Evolutionary conservation across 2,113 vertebrate species (phyloP).

Genomic region (Leptobrachium ailaonicum): DNA sequence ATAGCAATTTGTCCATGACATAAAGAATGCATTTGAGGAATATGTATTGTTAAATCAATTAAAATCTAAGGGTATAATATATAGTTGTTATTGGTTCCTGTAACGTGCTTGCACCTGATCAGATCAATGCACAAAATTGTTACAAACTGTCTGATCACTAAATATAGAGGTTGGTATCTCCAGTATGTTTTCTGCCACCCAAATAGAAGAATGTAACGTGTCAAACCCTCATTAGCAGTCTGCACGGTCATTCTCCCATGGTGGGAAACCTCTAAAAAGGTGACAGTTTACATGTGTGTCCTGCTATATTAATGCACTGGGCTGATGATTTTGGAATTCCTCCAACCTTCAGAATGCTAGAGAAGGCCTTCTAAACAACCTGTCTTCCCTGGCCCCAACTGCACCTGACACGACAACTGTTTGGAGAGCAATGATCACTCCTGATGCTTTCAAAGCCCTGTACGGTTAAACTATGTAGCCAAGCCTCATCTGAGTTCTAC

Average conservation of each 20-base stretch:
- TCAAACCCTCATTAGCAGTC: conserved; percentile 52
- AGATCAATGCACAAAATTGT: not conserved
- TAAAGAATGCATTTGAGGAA: too few species aligned
- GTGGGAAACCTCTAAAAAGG: conserved; percentile 53
- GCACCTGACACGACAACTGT: conserved; percentile 84
- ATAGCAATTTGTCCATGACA: too few species aligned
- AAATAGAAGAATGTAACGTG: conserved; percentile 40
- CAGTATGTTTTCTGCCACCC: conserved; percentile 29
- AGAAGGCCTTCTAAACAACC: conserved; percentile 67
- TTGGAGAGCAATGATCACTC: conserved; percentile 59
- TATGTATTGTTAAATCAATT: too few species aligned
- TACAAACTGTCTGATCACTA: conserved; percentile 2
- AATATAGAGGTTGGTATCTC: conserved; percentile 17
- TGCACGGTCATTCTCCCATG: conserved; percentile 33
- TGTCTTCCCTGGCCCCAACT: conserved; percentile 53
- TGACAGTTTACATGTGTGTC: conserved; percentile 53
- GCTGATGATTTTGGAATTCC: conserved; percentile 58
- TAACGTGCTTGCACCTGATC: too few species aligned
- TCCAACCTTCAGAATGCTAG: conserved; percentile 59
- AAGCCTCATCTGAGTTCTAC: conserved; percentile 56
- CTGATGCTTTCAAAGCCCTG: conserved; percentile 76
- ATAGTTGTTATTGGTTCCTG: too few species aligned
- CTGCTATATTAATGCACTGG: conserved; percentile 45
- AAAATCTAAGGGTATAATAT: too few species aligned
- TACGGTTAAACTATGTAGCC: conserved; percentile 59